Evolutionary conservation across 2,888 invertebrate species (phyloP).

Genomic region (Congeria kusceri): DNA sequence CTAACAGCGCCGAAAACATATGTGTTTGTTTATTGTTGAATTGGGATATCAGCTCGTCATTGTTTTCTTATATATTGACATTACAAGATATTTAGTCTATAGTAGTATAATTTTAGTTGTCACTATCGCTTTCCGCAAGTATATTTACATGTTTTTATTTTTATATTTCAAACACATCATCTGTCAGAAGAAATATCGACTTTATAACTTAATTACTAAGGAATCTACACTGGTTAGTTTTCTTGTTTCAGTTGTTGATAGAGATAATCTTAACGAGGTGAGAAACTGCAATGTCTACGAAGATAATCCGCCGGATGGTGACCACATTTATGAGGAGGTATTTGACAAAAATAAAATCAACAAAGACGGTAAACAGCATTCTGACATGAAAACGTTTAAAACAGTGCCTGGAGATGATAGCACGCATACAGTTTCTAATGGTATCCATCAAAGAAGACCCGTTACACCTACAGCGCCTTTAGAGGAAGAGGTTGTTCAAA

Average conservation of each 20-base stretch:
- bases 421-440: neutral
- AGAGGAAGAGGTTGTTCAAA: slow-evolving; percentile 54
- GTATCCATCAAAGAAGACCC: slow-evolving; percentile 34
- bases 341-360: slow-evolving; percentile 4
- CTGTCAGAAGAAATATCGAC: no score
- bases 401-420: neutral
- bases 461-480: slow-evolving; percentile 59
- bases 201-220: neutral
- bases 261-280: neutral
- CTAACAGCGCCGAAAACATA: no score
- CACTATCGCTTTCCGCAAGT: no score
- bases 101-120: neutral
- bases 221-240: neutral
- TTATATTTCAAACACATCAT: no score
- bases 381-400: neutral
- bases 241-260: neutral
- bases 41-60: no score
- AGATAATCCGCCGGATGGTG: neutral
- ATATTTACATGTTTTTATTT: no score
- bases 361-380: neutral
- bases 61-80: no score
- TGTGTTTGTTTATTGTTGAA: no score
- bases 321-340: slow-evolving; percentile 3
- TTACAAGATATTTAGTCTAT: no score
- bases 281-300: neutral